These are phyloP conservation scores for Delichon dasypus DNA, from an alignment of 2,797 vertebrate genomes.

Conservation along the genomic window DNA sequence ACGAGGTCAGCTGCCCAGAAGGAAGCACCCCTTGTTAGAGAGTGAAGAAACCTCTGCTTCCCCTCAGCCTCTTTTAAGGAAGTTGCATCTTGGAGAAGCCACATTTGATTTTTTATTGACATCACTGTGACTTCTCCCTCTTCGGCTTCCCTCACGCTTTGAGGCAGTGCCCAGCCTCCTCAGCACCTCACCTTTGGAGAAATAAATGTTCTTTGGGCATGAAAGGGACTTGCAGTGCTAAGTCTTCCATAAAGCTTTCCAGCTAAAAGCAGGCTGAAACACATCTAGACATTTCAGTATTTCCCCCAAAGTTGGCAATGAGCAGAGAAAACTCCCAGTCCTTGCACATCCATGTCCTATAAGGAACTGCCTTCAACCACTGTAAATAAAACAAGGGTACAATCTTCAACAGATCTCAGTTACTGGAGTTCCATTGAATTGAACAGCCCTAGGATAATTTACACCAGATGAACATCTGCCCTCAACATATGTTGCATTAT, in stretches of 20 bases:
- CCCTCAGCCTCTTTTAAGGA: neutral
- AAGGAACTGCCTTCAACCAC: neutral
- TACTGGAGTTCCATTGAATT: conserved; percentile 4
- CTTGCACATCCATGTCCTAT: neutral
- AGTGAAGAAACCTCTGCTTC: neutral
- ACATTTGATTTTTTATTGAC: neutral
- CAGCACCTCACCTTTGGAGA: neutral
- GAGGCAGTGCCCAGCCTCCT: neutral
- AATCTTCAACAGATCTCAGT: neutral
- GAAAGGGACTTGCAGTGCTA: neutral
- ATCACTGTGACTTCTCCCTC: neutral
- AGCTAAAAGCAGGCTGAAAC: neutral
- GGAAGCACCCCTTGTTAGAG: neutral
- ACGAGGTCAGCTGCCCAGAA: neutral
- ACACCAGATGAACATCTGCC: conserved; percentile 31
- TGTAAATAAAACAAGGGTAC: neutral
- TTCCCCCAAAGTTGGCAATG: neutral
- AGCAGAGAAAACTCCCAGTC: neutral
- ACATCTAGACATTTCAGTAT: neutral
- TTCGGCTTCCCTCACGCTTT: neutral
- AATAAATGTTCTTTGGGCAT: neutral
- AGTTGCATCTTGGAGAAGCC: neutral
- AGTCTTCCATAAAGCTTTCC: neutral
- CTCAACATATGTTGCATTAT: conserved; percentile 15
- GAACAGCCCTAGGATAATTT: conserved; percentile 3